Evolutionary conservation across 2,888 invertebrate species (phyloP).

Genomic region (Drosophila incognita): DNA sequence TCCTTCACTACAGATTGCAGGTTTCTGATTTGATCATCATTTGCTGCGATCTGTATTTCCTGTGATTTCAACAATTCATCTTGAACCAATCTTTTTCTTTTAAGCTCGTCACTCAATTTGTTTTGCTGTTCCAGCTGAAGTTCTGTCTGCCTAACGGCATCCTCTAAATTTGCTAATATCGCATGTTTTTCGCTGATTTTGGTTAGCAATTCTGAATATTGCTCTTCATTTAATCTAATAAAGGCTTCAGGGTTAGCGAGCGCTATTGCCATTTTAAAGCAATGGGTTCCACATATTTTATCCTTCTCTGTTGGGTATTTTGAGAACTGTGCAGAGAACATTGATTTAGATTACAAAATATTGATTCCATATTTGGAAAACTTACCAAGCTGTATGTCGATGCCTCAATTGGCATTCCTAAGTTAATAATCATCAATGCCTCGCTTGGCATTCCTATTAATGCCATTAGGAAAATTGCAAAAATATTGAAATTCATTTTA

Average conservation of each 20-base stretch:
- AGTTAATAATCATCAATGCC: fast-evolving
- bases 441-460: no score
- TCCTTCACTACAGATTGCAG: not conserved
- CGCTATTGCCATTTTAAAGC: no score
- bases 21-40: not conserved
- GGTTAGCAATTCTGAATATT: not conserved
- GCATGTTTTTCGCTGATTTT: not conserved
- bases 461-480: no score
- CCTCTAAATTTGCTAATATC: not conserved
- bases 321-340: not conserved
- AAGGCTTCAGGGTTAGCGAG: no score
- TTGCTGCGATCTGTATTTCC: not conserved
- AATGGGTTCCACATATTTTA: no score
- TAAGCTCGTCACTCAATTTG: not conserved
- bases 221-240: not conserved
- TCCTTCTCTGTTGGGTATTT: not conserved
- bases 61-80: not conserved
- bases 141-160: not conserved
- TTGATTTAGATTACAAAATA: no score
- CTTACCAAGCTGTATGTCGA: no score
- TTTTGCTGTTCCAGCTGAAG: not conserved
- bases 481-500: no score
- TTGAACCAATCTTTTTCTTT: fast-evolving
- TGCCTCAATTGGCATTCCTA: no score
- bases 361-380: no score